Conservation (phyloP, 64 coral and sea anemone genomes). For the Dendronephthya gigantea region DNA sequence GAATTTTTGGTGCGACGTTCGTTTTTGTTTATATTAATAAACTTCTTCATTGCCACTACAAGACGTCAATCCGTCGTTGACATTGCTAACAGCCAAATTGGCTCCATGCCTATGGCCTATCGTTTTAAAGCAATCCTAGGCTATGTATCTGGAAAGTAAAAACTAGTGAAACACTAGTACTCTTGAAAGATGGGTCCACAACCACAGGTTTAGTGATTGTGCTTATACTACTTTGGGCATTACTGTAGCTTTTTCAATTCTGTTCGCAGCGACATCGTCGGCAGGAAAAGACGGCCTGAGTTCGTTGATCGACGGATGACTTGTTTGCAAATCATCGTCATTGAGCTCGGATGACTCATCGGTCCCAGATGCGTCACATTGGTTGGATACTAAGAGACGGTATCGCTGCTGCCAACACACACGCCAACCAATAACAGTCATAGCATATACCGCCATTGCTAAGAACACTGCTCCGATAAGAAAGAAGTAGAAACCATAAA, state of each 20-base stretch:
- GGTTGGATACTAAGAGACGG: not conserved
- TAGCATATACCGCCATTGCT: constrained; percentile 63
- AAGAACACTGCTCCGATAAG: constrained; percentile 77
- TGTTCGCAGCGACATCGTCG: not conserved
- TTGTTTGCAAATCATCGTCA: not conserved
- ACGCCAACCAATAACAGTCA: constrained; percentile 73
- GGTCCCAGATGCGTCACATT: not conserved
- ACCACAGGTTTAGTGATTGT: not conserved
- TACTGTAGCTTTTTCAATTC: not conserved
- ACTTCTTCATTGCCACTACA: too few species aligned
- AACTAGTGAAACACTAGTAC: too few species aligned
- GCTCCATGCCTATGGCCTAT: too few species aligned
- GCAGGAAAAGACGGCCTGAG: not conserved
- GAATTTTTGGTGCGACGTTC: too few species aligned
- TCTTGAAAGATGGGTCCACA: too few species aligned
- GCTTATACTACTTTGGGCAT: not conserved
- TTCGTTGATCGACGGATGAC: not conserved
- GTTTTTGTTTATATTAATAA: too few species aligned
- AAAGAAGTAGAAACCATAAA: constrained; percentile 84
- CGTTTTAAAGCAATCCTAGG: too few species aligned
- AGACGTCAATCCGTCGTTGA: too few species aligned
- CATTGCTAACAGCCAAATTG: too few species aligned
- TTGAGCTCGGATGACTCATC: not conserved
- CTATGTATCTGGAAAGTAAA: too few species aligned
- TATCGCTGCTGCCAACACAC: constrained; percentile 52